These are phyloP conservation scores for Stegostoma tigrinum DNA, from an alignment of 2,113 vertebrate genomes.

Conservation along the genomic window DNA sequence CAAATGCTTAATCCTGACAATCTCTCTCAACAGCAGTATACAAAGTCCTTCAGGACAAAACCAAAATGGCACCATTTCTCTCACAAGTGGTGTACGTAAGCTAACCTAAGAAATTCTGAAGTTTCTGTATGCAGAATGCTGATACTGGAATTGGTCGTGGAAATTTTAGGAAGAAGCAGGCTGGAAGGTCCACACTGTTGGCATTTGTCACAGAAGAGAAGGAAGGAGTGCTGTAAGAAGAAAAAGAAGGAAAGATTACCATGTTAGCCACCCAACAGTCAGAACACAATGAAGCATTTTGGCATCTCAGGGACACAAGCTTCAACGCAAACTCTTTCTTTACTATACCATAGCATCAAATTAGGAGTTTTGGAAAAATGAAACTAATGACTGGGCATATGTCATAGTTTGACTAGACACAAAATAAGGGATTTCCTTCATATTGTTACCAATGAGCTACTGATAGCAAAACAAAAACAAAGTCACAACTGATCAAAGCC, in stretches of 20 bases:
- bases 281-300: background rate
- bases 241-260: background rate
- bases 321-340: background rate
- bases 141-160: constrained; percentile 86
- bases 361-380: background rate
- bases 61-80: background rate
- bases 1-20: background rate
- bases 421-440: background rate
- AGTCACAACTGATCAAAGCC: background rate
- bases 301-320: background rate
- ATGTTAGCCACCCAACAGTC: background rate
- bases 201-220: constrained; percentile 88
- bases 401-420: background rate
- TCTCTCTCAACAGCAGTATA: background rate
- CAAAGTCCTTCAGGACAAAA: background rate
- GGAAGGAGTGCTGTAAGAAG: constrained; percentile 69
- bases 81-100: background rate
- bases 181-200: constrained; percentile 93
- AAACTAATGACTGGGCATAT: background rate
- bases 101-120: constrained; percentile 79
- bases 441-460: background rate
- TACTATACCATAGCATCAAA: background rate
- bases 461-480: background rate
- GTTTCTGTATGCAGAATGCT: constrained; percentile 81
- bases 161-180: constrained; percentile 95